These are phyloP conservation scores for Helicoverpa assulta DNA, from an alignment of 2,888 invertebrate genomes.

Conservation along the genomic window DNA sequence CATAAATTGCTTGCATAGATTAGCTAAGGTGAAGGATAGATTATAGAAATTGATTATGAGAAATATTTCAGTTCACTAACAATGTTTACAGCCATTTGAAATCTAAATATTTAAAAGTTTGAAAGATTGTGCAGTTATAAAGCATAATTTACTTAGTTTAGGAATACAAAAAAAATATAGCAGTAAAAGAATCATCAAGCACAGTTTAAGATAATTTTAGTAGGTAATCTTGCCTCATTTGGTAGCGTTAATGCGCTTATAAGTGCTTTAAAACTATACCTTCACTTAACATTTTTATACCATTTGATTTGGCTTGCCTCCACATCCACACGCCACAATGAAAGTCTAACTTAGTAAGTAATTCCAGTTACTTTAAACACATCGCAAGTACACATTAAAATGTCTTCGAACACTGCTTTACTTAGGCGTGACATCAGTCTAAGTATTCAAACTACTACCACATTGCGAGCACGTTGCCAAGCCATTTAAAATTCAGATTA, in stretches of 20 bases:
- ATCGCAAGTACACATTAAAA: constrained; percentile 30
- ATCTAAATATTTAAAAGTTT: no score
- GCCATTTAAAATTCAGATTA: constrained; percentile 57
- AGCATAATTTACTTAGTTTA: no score
- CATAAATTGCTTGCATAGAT: no score
- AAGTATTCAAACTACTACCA: constrained; percentile 38
- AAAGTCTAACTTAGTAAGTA: neutral
- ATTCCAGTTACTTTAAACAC: constrained; percentile 7
- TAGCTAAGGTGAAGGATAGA: no score
- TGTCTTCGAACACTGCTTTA: constrained; percentile 41
- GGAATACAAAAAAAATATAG: no score
- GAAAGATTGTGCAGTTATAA: no score
- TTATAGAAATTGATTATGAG: no score
- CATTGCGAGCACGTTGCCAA: constrained; percentile 55
- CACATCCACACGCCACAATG: no score
- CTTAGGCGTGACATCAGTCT: constrained; percentile 56
- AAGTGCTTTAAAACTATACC: constrained; percentile 41
- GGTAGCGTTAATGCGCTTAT: constrained; percentile 43
- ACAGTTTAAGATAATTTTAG: constrained; percentile 4
- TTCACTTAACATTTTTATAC: constrained; percentile 26
- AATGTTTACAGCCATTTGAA: no score
- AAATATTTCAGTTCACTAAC: no score
- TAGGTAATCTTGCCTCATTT: constrained; percentile 29
- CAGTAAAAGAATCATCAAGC: no score
- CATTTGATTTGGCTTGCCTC: constrained; percentile 8